Evolutionary conservation across 1,140 invertebrate genomes (phyloP), one percentile per base, ranked within the genome.

Genomic region (Coelopa frigida): DNA sequence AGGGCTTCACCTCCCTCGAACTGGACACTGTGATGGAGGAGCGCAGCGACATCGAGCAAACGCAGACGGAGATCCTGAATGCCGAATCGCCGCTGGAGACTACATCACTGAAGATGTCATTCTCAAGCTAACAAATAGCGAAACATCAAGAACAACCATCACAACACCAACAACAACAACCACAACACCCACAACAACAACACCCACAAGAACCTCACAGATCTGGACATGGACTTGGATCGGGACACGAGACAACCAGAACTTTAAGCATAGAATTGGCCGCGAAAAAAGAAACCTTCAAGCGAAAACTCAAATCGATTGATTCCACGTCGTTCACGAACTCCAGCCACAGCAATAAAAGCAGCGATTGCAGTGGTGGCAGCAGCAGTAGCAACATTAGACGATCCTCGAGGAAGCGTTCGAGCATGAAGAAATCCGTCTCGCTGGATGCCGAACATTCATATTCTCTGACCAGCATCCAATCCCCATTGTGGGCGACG

Each of bases 21-120:
- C 70, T 88, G 54, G 85, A 87, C 59, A 89, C 86, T 0, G 86
- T 88, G 10, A 73, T 88, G 12, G 86, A 89, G 62, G 86, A 88
- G 59, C 76, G 76, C 24, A 78, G 76, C 21, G 85, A 87, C 61
- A 80, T 82, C 7, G 84, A 89, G 61, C 79, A 81, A 61, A 82
- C 79, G 12, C 70, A 72, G 52, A 71, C 70, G 23, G 59, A 65
- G 54, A 59, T 65, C 18, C 46, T 68, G 1, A 64, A 64, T 49
- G 48, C 65, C 22, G 62, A 68, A 42, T 68, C 65, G 15, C 61
- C 65, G 31, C 53, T 63, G 58, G 64, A 67, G 35, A 56, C 53
- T 22, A 57, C 53, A 26, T 67, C 63, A 47, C 60, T 60, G 44
- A 62, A 62, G 47, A 64, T 59, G 57, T 68, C 64, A 44, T 55